Evolutionary conservation across 2,797 vertebrate species (phyloP).

Genomic region (Cephalopachus bancanus): DNA sequence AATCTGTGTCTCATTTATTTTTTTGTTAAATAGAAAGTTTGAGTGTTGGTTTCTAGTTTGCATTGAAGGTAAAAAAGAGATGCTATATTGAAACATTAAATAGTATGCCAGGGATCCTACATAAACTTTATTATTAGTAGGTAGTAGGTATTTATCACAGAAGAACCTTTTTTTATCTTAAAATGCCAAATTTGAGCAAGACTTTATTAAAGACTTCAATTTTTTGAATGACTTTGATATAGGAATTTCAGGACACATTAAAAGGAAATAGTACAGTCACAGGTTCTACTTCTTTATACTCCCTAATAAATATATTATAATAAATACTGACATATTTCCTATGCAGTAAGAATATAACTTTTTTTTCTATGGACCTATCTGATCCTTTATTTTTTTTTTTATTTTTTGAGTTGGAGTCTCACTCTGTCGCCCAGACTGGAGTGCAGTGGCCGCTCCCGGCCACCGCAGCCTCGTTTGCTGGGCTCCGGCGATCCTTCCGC

Average conservation of each 20-base stretch:
- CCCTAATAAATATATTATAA: neutral
- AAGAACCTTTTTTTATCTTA: neutral
- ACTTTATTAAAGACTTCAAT: neutral
- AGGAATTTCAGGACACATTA: constrained; percentile 9
- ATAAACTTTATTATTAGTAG: neutral
- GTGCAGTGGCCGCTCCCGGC: no score
- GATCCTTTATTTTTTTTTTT: no score
- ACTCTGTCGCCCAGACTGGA: no score
- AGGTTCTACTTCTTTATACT: neutral
- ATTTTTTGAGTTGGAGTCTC: no score
- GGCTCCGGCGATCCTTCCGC: no score
- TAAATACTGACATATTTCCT: neutral
- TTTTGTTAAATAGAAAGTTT: constrained; percentile 26
- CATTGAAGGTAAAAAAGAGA: neutral
- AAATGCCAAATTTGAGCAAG: neutral
- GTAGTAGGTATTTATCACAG: neutral
- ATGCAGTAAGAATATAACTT: neutral
- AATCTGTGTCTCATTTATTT: neutral
- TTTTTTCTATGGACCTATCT: neutral
- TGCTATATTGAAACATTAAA: neutral
- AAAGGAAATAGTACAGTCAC: neutral
- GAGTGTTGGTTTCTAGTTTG: neutral
- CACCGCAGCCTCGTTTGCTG: no score
- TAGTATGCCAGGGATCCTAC: neutral
- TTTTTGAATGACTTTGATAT: constrained; percentile 19